Evolutionary conservation across 2,797 vertebrate genomes (phyloP), one percentile per base, ranked within the genome.

Genomic region (Gorsachius magnificus): DNA sequence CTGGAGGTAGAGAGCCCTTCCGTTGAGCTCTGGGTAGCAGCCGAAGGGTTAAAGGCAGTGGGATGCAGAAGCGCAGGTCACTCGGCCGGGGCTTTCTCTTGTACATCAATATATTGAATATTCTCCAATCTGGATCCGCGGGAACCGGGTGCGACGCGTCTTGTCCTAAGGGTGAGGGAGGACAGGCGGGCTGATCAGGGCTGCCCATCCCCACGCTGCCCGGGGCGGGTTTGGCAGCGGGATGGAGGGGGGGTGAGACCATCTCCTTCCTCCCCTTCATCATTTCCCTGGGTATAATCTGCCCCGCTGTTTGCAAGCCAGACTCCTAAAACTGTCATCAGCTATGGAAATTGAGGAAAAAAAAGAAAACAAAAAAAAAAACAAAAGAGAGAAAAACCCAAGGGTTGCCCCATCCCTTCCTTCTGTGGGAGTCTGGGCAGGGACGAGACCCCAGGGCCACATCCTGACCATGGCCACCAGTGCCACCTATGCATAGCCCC

Each of bases 21-120:
- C 3, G 7, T 29, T 5, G 65, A 82, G 81, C 69, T 29, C 51
- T 2, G 56, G 33, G 87, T 81, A 46, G 87, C 63, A 63, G 53
- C 50, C 24, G 83, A 45, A 82, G 87, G 74, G 96, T 94, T 94
- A 95, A 92, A 48, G 72, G 63, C 19, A 2, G 36, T 0, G 13
- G 70, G 26, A 31, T 3, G 50, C 46, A 4, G 74, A 69, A 72
- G 63, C 11, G 7, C 48, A 24, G 89, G 83, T 81, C 87, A 13
- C 36, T 51, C 45, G 24, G 66, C 91, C 0, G 14, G 68, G 86
- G 85, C 77, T 79, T 57, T 45, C 58, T 28, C 24, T 5, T 1
- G n/a, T 1, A 17, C 31, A 2, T 95, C 92, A 1, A 95, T 95
- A 64, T 41, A 96, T 96, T 10, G 96, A 95, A 54, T 68, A 93